phyloP scores from a whole-genome alignment of 2,113 vertebrate genomes.

The Oreochromis spilurus region DNA sequence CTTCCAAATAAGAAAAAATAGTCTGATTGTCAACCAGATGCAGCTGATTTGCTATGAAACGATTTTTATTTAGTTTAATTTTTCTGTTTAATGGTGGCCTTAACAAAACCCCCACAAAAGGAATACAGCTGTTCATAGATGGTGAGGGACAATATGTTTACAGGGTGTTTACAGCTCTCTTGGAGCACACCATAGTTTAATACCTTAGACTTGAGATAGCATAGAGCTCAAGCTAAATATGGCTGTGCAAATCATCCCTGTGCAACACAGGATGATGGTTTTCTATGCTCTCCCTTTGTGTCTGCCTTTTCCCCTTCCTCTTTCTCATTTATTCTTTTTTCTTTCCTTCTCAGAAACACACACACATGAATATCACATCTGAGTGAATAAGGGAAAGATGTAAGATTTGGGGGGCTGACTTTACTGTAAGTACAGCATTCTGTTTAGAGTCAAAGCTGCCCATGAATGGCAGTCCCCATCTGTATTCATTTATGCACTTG shows the following conservation, averaged over 20 bases:
- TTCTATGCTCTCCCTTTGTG: background rate
- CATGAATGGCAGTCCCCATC: conserved; percentile 40
- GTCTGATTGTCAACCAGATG: background rate
- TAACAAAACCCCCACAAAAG: background rate
- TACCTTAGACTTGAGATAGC: background rate
- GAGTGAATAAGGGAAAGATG: background rate
- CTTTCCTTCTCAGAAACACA: background rate
- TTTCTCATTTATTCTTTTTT: background rate
- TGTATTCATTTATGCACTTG: conserved; percentile 67
- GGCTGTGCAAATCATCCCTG: conserved; percentile 24
- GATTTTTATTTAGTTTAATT: background rate
- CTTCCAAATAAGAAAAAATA: background rate
- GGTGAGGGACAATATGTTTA: background rate
- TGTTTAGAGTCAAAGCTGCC: conserved; percentile 22
- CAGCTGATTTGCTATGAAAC: background rate
- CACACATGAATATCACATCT: background rate
- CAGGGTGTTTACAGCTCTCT: background rate
- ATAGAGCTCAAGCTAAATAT: conserved; percentile 17
- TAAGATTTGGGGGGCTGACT: background rate
- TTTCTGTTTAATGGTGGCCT: background rate
- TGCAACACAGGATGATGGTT: background rate
- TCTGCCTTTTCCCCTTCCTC: background rate
- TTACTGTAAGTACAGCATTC: conserved; percentile 32
- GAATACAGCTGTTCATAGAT: background rate
- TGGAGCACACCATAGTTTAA: background rate